Base-by-base conservation (phyloP, 2,888 invertebrate genomes). In the Sericinus montela region DNA sequence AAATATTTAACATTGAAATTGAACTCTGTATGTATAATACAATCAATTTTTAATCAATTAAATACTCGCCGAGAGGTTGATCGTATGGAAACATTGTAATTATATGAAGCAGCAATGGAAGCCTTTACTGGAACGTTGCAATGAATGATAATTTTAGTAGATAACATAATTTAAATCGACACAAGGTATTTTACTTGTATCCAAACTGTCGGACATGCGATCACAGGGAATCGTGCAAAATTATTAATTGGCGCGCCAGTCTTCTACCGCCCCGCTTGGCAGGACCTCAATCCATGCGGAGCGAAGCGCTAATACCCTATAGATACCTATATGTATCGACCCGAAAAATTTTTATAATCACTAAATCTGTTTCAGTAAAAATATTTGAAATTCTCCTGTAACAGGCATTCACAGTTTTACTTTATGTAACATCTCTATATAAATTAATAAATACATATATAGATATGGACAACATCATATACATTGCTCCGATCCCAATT, bases 191-290 rank as follows among this genome's bases (percentile, higher is more conserved):
- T 40, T 51, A 34, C 48, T 50, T 51, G 47, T 56, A 74, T 72
- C 70, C 65, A 70, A 72, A 71, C 68, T 63, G 65, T 65, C 67
- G 65, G 71, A 54, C 54, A 52, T 56, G 51, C 56, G 72, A 67
- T 69, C 72, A 72, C 69, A 72, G 71, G 67, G 75, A 76, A 78
- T 79, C 79, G 76, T 80, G 75, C 79, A 77, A 76, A 75, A 77
- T 65, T 62, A 82, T 84, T 86, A 84, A 80, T 82, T 78, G 77
- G 72, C 72, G 60, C 58, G 67, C 69, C 69, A 74, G 73, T 69
- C 75, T 75, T 81, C 74, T 69, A 34, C 34, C 44, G 67, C 61
- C 67, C 58, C 44, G 57, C 45, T 49, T 58, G 55, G 42, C 44
- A 72, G 58, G 69, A 50, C 54, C 45, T 51, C 46, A 51, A 50